Conservation (phyloP, 2,888 invertebrate genomes). For the Rhogogaster chlorosoma region DNA sequence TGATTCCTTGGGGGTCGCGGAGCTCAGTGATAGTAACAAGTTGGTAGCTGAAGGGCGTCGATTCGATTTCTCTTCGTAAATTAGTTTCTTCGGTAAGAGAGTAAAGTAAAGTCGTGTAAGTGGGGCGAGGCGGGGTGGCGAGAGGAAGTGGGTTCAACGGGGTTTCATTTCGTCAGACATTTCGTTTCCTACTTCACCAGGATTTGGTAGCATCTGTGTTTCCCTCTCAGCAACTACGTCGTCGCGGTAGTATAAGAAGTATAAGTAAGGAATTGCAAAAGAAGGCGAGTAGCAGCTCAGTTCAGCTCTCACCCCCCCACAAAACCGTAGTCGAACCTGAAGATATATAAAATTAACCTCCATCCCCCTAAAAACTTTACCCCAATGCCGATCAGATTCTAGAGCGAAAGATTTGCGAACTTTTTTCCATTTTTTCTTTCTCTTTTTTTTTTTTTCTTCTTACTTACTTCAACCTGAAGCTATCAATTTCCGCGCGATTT, state of each 20-base stretch:
- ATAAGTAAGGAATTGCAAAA: slow-evolving; percentile 14
- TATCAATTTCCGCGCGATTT: slow-evolving; percentile 12
- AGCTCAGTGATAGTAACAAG: slow-evolving; percentile 54
- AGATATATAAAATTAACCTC: slow-evolving; percentile 49
- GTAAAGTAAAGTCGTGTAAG: slow-evolving; percentile 30
- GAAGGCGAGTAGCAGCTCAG: not conserved
- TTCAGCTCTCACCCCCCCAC: slow-evolving; percentile 40
- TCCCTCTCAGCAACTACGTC: slow-evolving; percentile 35
- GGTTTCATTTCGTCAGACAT: slow-evolving; percentile 29
- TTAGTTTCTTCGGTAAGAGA: slow-evolving; percentile 60
- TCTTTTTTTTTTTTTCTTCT: not conserved
- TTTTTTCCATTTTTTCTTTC: not conserved
- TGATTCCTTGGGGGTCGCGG: not conserved
- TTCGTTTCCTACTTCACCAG: not conserved
- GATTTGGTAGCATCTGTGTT: slow-evolving; percentile 38
- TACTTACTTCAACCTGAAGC: not conserved
- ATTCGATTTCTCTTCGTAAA: slow-evolving; percentile 61
- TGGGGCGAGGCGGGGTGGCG: not conserved
- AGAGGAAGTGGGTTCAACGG: not conserved
- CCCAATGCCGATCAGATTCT: slow-evolving; percentile 14
- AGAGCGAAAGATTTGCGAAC: slow-evolving; percentile 29
- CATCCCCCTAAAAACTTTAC: slow-evolving; percentile 21
- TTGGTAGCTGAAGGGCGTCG: slow-evolving; percentile 57
- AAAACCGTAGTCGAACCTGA: slow-evolving; percentile 21
- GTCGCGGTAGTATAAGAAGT: slow-evolving; percentile 5